Evolutionary conservation across 2,113 vertebrate genomes (phyloP).

Genomic region (Sinocyclocheilus anophthalmus): DNA sequence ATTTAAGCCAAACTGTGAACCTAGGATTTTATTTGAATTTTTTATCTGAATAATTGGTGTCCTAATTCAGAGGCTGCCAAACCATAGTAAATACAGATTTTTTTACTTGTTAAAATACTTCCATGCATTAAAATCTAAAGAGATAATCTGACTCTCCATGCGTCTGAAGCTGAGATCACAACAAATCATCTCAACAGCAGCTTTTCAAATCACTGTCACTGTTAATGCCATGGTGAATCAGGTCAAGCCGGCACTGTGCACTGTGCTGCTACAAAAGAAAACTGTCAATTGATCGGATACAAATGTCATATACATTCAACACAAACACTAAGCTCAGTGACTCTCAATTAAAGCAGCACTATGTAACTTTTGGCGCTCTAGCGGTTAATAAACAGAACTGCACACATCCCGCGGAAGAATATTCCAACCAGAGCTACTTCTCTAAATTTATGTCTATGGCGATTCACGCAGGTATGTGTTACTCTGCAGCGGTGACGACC

Average conservation of each 20-base stretch:
- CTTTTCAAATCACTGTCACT: constrained; percentile 32
- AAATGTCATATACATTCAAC: background rate
- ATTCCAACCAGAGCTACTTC: too few species aligned
- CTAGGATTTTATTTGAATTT: background rate
- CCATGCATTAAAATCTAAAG: background rate
- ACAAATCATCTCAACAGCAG: constrained; percentile 18
- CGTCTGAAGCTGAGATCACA: constrained; percentile 5
- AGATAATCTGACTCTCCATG: background rate
- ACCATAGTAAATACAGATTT: background rate
- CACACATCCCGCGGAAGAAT: too few species aligned
- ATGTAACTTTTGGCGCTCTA: too few species aligned
- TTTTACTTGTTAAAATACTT: background rate
- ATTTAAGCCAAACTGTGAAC: background rate
- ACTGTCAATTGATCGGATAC: background rate
- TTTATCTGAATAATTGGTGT: background rate
- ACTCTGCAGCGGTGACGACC: too few species aligned
- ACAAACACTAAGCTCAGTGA: background rate
- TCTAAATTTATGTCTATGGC: too few species aligned
- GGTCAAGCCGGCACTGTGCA: background rate
- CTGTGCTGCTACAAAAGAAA: background rate
- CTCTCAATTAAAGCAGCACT: background rate
- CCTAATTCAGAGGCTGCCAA: background rate
- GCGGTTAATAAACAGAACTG: too few species aligned
- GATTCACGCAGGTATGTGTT: too few species aligned
- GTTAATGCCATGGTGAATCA: background rate